phyloP scores from a whole-genome alignment of 2,113 vertebrate species.

The Lampris incognitus region DNA sequence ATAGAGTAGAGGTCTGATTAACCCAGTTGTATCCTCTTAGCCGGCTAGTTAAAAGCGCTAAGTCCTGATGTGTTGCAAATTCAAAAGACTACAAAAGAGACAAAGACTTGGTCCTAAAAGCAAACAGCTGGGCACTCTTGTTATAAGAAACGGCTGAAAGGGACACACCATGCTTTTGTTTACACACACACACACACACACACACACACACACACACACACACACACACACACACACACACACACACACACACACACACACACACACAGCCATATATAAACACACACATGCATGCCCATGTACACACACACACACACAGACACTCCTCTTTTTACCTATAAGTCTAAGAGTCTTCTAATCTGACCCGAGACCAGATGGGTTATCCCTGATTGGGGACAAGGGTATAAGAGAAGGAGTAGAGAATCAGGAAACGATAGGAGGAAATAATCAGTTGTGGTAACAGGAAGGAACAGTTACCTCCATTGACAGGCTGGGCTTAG shows the following conservation, averaged over 20 bases:
- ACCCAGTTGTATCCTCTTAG: constrained; percentile 38
- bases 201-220: not conserved
- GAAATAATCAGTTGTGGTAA: not conserved
- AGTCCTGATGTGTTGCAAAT: constrained; percentile 7
- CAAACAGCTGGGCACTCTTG: not conserved
- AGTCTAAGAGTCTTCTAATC: constrained; percentile 57
- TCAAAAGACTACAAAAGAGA: not conserved
- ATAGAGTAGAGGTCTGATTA: constrained; percentile 46
- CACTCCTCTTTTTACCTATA: constrained; percentile 16
- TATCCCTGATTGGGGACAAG: constrained; percentile 49
- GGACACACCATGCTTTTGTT: not conserved
- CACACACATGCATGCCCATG: no score
- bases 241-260: not conserved
- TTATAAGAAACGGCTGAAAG: not conserved
- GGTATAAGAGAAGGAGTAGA: constrained; percentile 22
- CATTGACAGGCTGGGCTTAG: no score
- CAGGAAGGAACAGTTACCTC: no score
- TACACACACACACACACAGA: not conserved
- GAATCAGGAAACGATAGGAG: not conserved
- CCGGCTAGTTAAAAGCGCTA: constrained; percentile 19
- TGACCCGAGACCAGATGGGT: constrained; percentile 61
- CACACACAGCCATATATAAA: no score
- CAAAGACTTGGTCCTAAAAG: not conserved
- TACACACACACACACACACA: not conserved
- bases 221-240: not conserved